Evolutionary conservation across 2,113 vertebrate genomes (phyloP).

Genomic region (Neomonachus schauinslandi): DNA sequence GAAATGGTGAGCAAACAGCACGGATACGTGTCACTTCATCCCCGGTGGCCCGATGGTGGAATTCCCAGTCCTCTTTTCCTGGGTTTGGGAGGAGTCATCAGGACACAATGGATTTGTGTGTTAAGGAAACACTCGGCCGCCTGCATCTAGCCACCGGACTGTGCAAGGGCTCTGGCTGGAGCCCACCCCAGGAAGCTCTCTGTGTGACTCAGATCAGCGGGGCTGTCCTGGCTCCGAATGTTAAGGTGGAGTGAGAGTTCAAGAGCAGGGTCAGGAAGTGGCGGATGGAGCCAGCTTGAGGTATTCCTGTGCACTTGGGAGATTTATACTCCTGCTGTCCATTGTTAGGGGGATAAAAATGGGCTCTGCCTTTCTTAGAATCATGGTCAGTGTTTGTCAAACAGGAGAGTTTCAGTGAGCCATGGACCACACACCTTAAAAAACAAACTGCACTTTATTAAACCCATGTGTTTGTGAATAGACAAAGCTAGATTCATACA

Average conservation of each 20-base stretch:
- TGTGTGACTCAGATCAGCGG: conserved; percentile 62
- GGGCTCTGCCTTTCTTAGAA: conserved; percentile 65
- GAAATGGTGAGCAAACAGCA: conserved; percentile 71
- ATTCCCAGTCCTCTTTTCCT: conserved; percentile 72
- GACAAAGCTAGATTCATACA: conserved; percentile 79
- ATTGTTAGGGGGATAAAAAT: conserved; percentile 56
- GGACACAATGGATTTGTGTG: conserved; percentile 79
- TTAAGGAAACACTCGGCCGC: conserved; percentile 74
- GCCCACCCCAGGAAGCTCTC: conserved; percentile 74
- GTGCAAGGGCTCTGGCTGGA: not conserved
- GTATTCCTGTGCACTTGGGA: conserved; percentile 66
- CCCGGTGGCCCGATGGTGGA: conserved; percentile 77
- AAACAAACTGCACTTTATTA: conserved; percentile 80
- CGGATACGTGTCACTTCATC: conserved; percentile 72
- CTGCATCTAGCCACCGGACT: conserved; percentile 61
- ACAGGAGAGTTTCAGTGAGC: conserved; percentile 65
- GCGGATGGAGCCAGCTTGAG: conserved; percentile 69
- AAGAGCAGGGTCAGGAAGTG: conserved; percentile 80
- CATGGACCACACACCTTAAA: conserved; percentile 80
- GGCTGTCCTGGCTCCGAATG: conserved; percentile 77
- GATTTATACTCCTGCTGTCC: conserved; percentile 45
- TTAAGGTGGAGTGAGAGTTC: conserved; percentile 67
- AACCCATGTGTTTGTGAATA: conserved; percentile 81
- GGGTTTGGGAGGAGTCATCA: conserved; percentile 80
- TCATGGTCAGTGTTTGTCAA: conserved; percentile 73